phyloP scores from a whole-genome alignment of 1,140 invertebrate species.

The Apis florea region DNA sequence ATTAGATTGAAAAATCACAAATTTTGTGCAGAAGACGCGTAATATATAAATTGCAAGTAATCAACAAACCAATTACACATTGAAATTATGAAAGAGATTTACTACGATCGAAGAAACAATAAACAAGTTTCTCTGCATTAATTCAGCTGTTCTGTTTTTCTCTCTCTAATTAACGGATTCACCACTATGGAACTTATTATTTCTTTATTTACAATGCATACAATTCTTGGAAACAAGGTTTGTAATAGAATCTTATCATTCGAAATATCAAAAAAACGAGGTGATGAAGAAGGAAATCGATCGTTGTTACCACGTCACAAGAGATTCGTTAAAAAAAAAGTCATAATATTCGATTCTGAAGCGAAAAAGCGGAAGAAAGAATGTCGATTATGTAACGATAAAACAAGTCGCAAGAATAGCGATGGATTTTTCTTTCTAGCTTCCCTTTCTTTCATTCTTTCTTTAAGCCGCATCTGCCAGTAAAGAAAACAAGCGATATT shows the following conservation, averaged over 20 bases:
- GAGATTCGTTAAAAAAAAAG: neutral
- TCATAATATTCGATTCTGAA: neutral
- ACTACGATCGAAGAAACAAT: conserved; percentile 1
- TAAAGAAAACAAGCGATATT: conserved; percentile 10
- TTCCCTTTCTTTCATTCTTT: neutral
- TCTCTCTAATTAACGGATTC: conserved; percentile 12
- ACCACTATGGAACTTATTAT: neutral
- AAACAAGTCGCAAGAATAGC: neutral
- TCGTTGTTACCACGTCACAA: neutral
- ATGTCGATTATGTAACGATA: conserved; percentile 24
- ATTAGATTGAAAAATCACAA: neutral
- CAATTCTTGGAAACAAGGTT: neutral
- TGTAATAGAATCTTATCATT: neutral
- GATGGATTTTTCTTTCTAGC: conserved; percentile 3
- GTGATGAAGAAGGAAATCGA: neutral
- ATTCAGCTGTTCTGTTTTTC: neutral
- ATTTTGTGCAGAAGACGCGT: neutral
- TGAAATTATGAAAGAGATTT: neutral
- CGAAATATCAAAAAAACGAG: neutral
- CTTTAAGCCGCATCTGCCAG: neutral
- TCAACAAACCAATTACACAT: neutral
- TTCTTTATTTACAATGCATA: conserved; percentile 2
- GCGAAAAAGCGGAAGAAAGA: neutral
- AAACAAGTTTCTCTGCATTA: neutral
- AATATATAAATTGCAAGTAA: neutral